phyloP scores from a whole-genome alignment of 2,113 vertebrate species.

The Sakesphorus luctuosus region DNA sequence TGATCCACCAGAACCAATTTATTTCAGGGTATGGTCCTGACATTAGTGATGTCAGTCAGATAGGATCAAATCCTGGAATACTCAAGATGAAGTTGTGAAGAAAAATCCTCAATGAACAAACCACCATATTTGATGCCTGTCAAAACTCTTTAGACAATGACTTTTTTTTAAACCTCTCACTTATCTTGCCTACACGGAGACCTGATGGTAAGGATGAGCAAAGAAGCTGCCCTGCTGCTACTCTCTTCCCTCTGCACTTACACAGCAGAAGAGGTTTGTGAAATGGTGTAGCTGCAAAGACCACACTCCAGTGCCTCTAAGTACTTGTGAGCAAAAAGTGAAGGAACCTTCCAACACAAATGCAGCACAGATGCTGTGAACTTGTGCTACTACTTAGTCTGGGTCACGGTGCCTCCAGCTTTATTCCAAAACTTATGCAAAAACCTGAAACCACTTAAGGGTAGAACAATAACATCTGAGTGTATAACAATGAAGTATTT shows the following conservation, averaged over 20 bases:
- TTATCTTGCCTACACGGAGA: neutral
- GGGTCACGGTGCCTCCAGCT: slow-evolving; percentile 11
- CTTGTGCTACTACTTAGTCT: neutral
- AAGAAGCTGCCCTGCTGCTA: neutral
- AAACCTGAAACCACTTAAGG: slow-evolving; percentile 60
- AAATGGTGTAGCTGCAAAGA: neutral
- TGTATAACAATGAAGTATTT: neutral
- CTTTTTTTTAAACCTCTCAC: neutral
- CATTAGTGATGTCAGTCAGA: neutral
- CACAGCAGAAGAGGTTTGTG: neutral
- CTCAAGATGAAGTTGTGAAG: neutral
- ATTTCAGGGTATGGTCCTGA: neutral
- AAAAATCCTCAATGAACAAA: neutral
- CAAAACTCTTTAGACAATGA: neutral
- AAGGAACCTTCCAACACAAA: slow-evolving; percentile 37
- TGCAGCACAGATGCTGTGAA: slow-evolving; percentile 25
- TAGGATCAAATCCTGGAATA: neutral
- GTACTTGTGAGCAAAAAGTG: neutral
- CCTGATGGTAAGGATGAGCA: neutral
- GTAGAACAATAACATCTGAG: slow-evolving; percentile 42
- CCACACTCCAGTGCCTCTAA: neutral
- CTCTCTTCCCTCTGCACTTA: neutral
- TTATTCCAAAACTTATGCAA: slow-evolving; percentile 41
- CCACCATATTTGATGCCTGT: neutral
- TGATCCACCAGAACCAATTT: neutral